Conservation (phyloP, 2,113 vertebrate species). For the Corydoras maculifer region DNA sequence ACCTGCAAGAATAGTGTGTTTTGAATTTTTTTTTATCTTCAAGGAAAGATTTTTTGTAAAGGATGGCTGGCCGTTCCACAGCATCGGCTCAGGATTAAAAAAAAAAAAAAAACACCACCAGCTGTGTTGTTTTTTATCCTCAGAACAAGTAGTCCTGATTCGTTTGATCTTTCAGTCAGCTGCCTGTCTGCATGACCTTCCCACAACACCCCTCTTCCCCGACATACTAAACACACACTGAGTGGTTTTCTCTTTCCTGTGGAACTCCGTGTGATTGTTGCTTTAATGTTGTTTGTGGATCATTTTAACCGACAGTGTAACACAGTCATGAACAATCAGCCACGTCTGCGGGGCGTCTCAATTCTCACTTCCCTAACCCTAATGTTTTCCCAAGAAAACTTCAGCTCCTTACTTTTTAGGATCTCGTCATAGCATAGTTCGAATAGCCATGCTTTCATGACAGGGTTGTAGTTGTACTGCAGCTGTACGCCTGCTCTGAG, state of each 20-base stretch:
- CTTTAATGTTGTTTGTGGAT: conserved; percentile 15
- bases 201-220: conserved; percentile 15
- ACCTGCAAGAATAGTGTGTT: no score
- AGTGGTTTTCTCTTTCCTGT: conserved; percentile 1
- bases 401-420: conserved; percentile 13
- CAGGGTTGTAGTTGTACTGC: background rate
- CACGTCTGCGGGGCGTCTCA: conserved; percentile 15
- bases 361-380: background rate
- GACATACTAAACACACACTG: background rate
- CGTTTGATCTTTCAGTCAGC: conserved; percentile 35
- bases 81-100: conserved; percentile 9
- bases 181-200: conserved; percentile 28
- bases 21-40: no score
- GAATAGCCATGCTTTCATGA: conserved; percentile 37
- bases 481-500: conserved; percentile 10
- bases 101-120: conserved; percentile 5
- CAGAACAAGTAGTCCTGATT: conserved; percentile 12
- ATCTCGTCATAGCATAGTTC: conserved; percentile 36
- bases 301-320: conserved; percentile 20
- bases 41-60: background rate
- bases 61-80: background rate
- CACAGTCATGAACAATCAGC: conserved; percentile 11
- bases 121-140: conserved; percentile 15
- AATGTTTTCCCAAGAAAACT: no score
- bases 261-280: conserved; percentile 2